These are phyloP conservation scores for Andrena hattorfiana DNA, from an alignment of 2,888 invertebrate genomes.

Conservation along the genomic window DNA sequence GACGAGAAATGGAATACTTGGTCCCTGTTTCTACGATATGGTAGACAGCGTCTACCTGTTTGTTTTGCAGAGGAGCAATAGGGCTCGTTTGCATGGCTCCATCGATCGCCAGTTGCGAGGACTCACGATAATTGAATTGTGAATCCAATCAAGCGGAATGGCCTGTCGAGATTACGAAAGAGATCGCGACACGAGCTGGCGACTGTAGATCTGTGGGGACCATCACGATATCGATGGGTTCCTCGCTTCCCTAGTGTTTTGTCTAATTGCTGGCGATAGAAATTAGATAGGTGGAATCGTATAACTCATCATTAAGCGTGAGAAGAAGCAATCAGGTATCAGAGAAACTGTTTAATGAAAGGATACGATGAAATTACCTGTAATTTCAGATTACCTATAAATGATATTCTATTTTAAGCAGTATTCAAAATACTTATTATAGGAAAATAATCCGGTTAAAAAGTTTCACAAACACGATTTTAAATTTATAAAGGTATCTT, in stretches of 20 bases:
- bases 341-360: not conserved
- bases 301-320: not conserved
- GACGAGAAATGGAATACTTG: conserved; percentile 26
- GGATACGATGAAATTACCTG: not conserved
- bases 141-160: conserved; percentile 72
- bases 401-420: not conserved
- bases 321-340: not conserved
- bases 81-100: conserved; percentile 70
- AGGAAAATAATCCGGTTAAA: too few species aligned
- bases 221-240: conserved; percentile 26
- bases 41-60: conserved; percentile 59
- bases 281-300: conserved; percentile 1
- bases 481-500: not conserved
- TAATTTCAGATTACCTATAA: not conserved
- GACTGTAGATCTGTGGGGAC: conserved; percentile 37
- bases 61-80: conserved; percentile 69
- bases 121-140: conserved; percentile 72
- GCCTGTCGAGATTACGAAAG: conserved; percentile 70
- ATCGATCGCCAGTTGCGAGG: conserved; percentile 67
- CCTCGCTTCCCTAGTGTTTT: not conserved
- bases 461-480: not conserved
- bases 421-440: not conserved
- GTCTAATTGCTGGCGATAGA: conserved; percentile 15
- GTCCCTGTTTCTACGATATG: conserved; percentile 25
- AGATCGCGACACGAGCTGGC: conserved; percentile 58